These are phyloP conservation scores for Crambe crambe DNA, from an alignment of 37 sponge, comb jelly and placozoan species.

Conservation along the genomic window DNA sequence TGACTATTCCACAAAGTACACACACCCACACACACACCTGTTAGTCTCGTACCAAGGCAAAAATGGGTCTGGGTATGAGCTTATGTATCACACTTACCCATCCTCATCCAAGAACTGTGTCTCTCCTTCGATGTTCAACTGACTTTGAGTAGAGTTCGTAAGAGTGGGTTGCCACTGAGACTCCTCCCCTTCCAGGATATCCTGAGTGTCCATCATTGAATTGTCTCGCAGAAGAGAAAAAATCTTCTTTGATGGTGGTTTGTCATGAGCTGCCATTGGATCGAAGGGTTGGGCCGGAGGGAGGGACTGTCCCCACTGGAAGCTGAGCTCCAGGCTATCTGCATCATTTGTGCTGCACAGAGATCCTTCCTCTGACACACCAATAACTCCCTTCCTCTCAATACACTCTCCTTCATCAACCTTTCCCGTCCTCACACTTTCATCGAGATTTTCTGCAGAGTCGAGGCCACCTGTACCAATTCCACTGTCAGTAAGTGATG, in stretches of 20 bases:
- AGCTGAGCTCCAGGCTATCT: slow-evolving; percentile 37
- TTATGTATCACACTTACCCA: slow-evolving; percentile 41
- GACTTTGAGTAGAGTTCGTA: not conserved
- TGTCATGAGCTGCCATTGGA: not conserved
- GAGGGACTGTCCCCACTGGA: slow-evolving; percentile 28
- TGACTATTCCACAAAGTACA: not conserved
- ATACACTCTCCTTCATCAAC: slow-evolving; percentile 4
- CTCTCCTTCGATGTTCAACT: slow-evolving; percentile 35
- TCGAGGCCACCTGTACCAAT: too few relatives aligned
- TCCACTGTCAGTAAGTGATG: too few relatives aligned
- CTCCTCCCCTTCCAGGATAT: slow-evolving; percentile 4
- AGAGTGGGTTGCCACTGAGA: slow-evolving; percentile 29
- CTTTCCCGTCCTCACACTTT: not conserved
- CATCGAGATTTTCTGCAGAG: too few relatives aligned
- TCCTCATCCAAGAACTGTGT: slow-evolving; percentile 78
- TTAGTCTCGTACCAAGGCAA: too few relatives aligned
- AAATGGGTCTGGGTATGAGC: not conserved
- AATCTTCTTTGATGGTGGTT: too few relatives aligned
- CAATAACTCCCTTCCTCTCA: not conserved
- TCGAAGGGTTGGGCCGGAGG: slow-evolving; percentile 23
- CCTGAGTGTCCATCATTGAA: slow-evolving; percentile 6
- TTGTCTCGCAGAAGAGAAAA: not conserved
- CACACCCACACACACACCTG: slow-evolving; percentile 11
- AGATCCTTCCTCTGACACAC: not conserved
- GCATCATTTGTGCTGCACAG: not conserved